Conservation (phyloP, 2,113 vertebrate genomes). For the Ictalurus furcatus region DNA sequence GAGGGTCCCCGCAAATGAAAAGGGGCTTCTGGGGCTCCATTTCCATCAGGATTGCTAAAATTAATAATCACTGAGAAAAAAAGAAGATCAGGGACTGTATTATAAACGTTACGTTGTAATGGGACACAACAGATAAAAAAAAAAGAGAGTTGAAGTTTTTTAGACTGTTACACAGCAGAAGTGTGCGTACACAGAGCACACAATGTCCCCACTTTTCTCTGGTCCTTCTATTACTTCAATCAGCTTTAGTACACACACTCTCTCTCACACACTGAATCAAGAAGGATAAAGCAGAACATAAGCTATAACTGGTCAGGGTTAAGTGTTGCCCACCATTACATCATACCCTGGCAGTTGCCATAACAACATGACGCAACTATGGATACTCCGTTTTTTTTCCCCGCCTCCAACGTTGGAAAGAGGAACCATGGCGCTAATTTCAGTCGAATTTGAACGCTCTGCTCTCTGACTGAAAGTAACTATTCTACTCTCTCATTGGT, state of each 20-base stretch:
- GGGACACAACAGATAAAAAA: slow-evolving; percentile 1
- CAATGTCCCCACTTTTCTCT: slow-evolving; percentile 30
- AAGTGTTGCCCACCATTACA: slow-evolving; percentile 70
- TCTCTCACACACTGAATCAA: slow-evolving; percentile 23
- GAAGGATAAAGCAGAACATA: slow-evolving; percentile 54
- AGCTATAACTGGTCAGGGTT: slow-evolving; percentile 62
- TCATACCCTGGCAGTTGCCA: slow-evolving; percentile 63
- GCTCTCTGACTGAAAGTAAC: slow-evolving; percentile 22
- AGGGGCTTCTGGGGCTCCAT: not conserved
- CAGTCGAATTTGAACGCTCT: slow-evolving; percentile 29
- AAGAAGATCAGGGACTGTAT: not conserved
- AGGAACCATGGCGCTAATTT: slow-evolving; percentile 35
- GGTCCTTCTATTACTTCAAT: slow-evolving; percentile 45
- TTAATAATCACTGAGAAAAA: not conserved
- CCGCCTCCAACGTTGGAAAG: slow-evolving; percentile 22
- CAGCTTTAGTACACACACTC: slow-evolving; percentile 47
- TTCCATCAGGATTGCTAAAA: not conserved
- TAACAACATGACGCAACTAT: slow-evolving; percentile 64
- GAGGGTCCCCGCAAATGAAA: not conserved
- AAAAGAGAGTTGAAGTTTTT: slow-evolving; percentile 9
- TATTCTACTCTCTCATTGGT: not conserved
- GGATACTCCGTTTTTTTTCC: slow-evolving; percentile 37
- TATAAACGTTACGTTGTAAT: not conserved
- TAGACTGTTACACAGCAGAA: slow-evolving; percentile 18
- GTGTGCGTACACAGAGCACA: slow-evolving; percentile 15